Conservation (phyloP, 2,888 invertebrate species). For the Drosophila anceps region DNA sequence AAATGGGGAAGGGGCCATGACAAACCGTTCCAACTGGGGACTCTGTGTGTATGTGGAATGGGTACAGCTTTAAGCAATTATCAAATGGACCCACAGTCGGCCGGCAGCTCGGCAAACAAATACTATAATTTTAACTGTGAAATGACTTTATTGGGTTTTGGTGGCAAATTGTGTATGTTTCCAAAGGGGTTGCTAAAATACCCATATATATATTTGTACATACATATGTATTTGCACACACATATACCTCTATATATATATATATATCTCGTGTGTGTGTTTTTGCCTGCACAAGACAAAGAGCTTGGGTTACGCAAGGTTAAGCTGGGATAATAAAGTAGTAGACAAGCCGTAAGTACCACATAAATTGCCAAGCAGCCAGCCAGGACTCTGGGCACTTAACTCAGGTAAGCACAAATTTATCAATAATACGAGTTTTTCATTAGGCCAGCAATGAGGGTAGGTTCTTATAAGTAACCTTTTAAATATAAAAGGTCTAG, state of each 20-base stretch:
- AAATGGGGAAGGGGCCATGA: slow-evolving; percentile 34
- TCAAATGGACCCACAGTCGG: slow-evolving; percentile 62
- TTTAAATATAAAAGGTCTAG: slow-evolving; percentile 6
- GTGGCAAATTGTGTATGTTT: slow-evolving; percentile 32
- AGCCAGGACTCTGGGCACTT: slow-evolving; percentile 9
- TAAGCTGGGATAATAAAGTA: slow-evolving; percentile 43
- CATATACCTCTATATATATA: neutral
- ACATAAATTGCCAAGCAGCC: slow-evolving; percentile 21
- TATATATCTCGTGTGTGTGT: neutral
- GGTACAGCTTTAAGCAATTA: slow-evolving; percentile 67
- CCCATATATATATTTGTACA: neutral
- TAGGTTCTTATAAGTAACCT: neutral
- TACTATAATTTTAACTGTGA: slow-evolving; percentile 56
- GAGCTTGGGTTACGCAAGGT: slow-evolving; percentile 38
- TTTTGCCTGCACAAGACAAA: slow-evolving; percentile 22
- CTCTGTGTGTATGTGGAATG: neutral
- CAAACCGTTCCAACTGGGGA: slow-evolving; percentile 40
- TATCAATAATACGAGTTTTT: slow-evolving; percentile 3
- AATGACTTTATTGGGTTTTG: slow-evolving; percentile 71
- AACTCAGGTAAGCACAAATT: slow-evolving; percentile 16
- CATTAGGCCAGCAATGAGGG: neutral
- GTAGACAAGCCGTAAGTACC: slow-evolving; percentile 30
- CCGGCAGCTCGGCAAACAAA: slow-evolving; percentile 1
- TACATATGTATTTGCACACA: neutral
- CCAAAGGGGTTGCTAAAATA: slow-evolving; percentile 22